These are phyloP conservation scores for Saccostrea echinata DNA, from an alignment of 1,140 invertebrate genomes.

Conservation along the genomic window DNA sequence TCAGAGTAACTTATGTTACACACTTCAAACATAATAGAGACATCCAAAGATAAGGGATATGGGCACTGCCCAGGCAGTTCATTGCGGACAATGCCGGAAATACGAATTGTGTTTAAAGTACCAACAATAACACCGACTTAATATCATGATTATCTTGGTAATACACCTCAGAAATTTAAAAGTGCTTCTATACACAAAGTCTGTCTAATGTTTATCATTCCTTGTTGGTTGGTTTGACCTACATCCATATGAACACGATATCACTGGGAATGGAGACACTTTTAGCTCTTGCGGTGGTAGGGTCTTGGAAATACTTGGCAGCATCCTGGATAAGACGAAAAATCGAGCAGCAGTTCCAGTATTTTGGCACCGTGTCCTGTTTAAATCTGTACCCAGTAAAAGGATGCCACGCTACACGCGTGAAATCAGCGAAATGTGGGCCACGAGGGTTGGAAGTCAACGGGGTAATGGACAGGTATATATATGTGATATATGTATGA, in stretches of 20 bases:
- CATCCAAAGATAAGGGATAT: too few relatives aligned
- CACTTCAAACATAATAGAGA: too few relatives aligned
- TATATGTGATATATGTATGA: too few relatives aligned
- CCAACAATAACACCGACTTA: too few relatives aligned
- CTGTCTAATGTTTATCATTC: too few relatives aligned
- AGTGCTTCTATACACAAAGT: too few relatives aligned
- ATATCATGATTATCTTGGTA: too few relatives aligned
- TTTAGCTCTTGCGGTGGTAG: background rate
- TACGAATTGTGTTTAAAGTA: too few relatives aligned
- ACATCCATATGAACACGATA: background rate
- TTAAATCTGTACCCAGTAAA: conserved; percentile 6
- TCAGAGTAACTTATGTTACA: too few relatives aligned
- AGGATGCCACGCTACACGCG: background rate
- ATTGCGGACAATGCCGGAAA: too few relatives aligned
- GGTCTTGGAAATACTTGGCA: background rate
- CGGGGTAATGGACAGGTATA: background rate
- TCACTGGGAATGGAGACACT: background rate
- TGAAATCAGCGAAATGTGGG: background rate
- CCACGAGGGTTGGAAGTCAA: background rate
- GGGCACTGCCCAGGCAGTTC: too few relatives aligned
- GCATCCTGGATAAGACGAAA: background rate
- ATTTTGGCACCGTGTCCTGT: background rate
- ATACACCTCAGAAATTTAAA: too few relatives aligned
- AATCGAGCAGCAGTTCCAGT: background rate
- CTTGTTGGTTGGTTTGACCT: background rate